Evolutionary conservation across 2,888 invertebrate species (phyloP).

Genomic region (Pammene aurita): DNA sequence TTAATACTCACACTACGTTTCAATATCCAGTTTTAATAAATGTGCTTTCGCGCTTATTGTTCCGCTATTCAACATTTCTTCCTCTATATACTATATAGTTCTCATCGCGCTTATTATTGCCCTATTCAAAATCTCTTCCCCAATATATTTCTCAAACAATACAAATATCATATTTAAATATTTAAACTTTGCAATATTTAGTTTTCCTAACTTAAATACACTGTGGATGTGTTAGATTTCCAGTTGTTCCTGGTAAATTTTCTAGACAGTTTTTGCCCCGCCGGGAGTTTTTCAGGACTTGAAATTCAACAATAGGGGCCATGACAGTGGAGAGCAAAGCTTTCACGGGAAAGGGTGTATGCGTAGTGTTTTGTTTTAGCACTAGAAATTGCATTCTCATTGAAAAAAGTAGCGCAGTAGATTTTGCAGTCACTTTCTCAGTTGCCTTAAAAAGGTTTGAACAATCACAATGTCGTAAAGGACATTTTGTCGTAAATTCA

Average conservation of each 20-base stretch:
- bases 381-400: constrained; percentile 31
- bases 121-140: background rate
- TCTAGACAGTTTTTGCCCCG: constrained; percentile 1
- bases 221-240: constrained; percentile 9
- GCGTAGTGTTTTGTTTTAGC: constrained; percentile 32
- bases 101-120: background rate
- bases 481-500: no score
- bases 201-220: background rate
- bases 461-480: no score
- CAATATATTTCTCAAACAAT: background rate
- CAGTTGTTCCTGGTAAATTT: constrained; percentile 14
- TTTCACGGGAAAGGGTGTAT: constrained; percentile 23
- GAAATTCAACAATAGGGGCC: constrained; percentile 32
- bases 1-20: no score
- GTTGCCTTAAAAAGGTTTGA: background rate
- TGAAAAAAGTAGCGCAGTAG: background rate
- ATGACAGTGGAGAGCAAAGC: constrained; percentile 26
- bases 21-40: background rate
- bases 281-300: constrained; percentile 19
- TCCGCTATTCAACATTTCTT: no score
- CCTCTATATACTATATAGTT: no score
- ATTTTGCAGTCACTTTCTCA: background rate
- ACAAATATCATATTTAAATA: background rate
- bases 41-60: background rate
- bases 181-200: constrained; percentile 5